phyloP scores from a whole-genome alignment of 2,888 invertebrate genomes.

The Athrips mouffetella region DNA sequence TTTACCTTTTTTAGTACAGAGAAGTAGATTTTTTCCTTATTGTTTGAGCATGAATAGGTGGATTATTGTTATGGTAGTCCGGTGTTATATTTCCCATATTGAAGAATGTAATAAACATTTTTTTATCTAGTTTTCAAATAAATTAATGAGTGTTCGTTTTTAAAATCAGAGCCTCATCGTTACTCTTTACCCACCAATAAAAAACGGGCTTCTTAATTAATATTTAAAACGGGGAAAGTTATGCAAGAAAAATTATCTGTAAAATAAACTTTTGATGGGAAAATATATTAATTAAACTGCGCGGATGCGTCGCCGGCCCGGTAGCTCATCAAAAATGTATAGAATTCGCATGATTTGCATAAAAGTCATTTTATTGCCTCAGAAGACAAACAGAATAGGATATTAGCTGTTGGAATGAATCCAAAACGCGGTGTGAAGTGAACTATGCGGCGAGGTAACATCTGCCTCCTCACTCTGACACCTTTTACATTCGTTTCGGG shows the following conservation, averaged over 20 bases:
- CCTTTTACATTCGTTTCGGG: conserved; percentile 13
- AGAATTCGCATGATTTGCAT: conserved; percentile 78
- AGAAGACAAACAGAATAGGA: conserved; percentile 77
- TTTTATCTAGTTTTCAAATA: too few relatives aligned
- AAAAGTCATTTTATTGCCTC: conserved; percentile 78
- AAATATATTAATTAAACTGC: conserved; percentile 73
- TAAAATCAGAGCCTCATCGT: neutral
- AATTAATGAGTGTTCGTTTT: too few relatives aligned
- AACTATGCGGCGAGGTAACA: conserved; percentile 12
- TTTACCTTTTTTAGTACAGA: too few relatives aligned
- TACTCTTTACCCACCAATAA: neutral
- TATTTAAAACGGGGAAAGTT: conserved; percentile 13
- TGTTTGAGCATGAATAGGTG: too few relatives aligned
- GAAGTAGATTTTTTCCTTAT: too few relatives aligned
- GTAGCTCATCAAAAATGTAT: conserved; percentile 77
- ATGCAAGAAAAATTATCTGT: conserved; percentile 39
- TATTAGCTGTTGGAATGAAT: conserved; percentile 72
- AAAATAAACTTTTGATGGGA: conserved; percentile 64
- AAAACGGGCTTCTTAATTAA: conserved; percentile 15
- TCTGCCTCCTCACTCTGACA: conserved; percentile 10
- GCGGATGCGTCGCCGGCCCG: conserved; percentile 51
- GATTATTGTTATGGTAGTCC: too few relatives aligned
- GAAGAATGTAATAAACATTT: too few relatives aligned
- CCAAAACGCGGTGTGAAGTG: conserved; percentile 51
- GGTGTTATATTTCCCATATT: too few relatives aligned